Conservation (phyloP, 1,140 invertebrate genomes). For the Macrobrachium rosenbergii region DNA sequence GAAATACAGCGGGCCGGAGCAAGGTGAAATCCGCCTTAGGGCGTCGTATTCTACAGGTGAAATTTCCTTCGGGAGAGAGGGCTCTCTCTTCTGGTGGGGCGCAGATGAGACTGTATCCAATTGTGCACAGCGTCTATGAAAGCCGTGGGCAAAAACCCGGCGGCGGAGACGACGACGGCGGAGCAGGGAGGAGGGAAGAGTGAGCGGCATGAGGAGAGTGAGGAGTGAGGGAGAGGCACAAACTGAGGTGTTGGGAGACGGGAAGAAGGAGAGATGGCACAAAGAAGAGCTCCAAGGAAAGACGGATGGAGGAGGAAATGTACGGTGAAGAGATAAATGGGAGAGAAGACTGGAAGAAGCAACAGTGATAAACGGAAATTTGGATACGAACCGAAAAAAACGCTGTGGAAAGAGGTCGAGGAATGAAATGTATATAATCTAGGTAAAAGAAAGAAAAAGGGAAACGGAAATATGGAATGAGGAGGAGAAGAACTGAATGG, state of each 20-base stretch:
- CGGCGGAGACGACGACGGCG: not conserved
- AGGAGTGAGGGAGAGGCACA: not conserved
- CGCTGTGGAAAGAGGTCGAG: too few species aligned
- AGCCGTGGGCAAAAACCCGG: conserved; percentile 23
- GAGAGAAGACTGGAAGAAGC: too few species aligned
- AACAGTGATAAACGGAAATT: too few species aligned
- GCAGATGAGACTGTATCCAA: conserved; percentile 47
- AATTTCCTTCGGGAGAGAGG: not conserved
- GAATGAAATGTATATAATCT: too few species aligned
- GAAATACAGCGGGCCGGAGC: not conserved
- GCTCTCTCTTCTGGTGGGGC: not conserved
- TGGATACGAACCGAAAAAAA: too few species aligned
- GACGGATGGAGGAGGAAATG: not conserved
- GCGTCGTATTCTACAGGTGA: conserved; percentile 18
- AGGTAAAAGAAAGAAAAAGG: too few species aligned
- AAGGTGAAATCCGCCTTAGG: conserved; percentile 32
- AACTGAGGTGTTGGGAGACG: too few species aligned
- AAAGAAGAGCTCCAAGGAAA: not conserved
- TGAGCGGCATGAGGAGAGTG: not conserved
- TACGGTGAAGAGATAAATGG: too few species aligned
- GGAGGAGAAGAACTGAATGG: too few species aligned
- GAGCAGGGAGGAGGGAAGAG: not conserved
- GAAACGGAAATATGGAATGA: not conserved
- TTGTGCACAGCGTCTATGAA: conserved; percentile 45
- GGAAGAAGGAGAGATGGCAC: not conserved